Percentiles rank a stretch among this genome's conserved stretches.
Evolutionary conservation across 2,113 vertebrate genomes (phyloP).

Genomic region (Pachycephala philippinensis): DNA sequence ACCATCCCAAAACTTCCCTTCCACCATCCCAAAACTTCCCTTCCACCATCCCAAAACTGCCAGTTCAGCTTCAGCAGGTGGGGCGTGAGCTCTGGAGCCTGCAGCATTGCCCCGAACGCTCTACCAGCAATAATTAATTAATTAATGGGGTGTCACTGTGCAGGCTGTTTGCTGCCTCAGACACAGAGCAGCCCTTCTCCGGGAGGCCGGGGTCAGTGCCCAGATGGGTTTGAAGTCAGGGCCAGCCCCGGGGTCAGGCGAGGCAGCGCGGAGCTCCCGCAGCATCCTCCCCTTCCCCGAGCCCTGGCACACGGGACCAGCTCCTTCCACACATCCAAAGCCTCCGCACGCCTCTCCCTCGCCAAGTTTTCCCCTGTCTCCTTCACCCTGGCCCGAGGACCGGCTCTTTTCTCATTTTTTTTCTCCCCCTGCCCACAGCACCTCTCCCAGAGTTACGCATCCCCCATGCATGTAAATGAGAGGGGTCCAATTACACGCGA

Average conservation of each 20-base stretch:
- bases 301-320: neutral
- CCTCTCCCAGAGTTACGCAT: conserved; percentile 42
- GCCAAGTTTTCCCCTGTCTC: neutral
- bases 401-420: neutral
- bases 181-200: conserved; percentile 35
- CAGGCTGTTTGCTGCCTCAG: conserved; percentile 19
- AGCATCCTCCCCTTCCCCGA: neutral
- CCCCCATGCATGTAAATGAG: conserved; percentile 79
- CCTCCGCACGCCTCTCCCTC: fast-evolving
- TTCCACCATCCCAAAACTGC: neutral
- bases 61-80: neutral
- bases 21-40: neutral
- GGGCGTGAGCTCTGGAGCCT: conserved; percentile 16
- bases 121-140: conserved; percentile 45
- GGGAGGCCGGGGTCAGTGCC: conserved; percentile 28
- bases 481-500: conserved; percentile 72
- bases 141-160: conserved; percentile 53
- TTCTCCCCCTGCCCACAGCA: neutral
- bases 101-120: neutral
- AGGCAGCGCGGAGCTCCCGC: neutral
- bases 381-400: neutral
- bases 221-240: neutral
- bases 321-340: neutral
- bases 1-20: neutral
- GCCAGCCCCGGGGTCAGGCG: neutral